These are phyloP conservation scores for Echinops telfairi DNA, from an alignment of 2,113 vertebrate species.

Conservation along the genomic window DNA sequence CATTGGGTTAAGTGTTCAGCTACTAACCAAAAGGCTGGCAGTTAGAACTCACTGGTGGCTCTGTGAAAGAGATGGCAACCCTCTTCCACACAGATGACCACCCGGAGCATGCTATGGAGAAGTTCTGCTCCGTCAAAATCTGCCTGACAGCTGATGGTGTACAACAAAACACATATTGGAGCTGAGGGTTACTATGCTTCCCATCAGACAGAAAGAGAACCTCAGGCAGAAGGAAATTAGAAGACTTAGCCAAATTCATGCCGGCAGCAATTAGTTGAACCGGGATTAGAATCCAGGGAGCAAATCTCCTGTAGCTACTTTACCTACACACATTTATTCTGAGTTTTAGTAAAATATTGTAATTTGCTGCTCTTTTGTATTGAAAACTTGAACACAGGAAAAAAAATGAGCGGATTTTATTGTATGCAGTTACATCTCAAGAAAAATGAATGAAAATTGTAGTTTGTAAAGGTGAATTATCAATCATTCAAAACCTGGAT, in stretches of 20 bases:
- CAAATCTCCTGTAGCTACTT: not conserved
- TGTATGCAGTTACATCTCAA: conserved; percentile 38
- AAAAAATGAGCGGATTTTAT: conserved; percentile 2
- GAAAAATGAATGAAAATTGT: not conserved
- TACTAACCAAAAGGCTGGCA: not conserved
- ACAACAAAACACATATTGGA: not conserved
- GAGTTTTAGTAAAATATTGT: conserved; percentile 33
- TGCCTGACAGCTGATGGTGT: not conserved
- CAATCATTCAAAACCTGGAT: conserved; percentile 40
- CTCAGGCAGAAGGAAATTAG: conserved; percentile 7
- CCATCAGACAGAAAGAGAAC: not conserved
- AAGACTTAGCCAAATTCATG: not conserved
- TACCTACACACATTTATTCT: not conserved
- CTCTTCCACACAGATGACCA: not conserved
- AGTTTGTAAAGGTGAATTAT: not conserved
- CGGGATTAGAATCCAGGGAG: not conserved
- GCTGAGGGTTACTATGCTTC: not conserved
- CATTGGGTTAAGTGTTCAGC: not conserved
- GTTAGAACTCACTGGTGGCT: not conserved
- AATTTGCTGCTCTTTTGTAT: conserved; percentile 1
- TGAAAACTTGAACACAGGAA: not conserved
- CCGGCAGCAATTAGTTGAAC: not conserved
- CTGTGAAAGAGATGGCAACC: not conserved
- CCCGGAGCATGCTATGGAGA: not conserved
- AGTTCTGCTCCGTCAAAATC: not conserved